These are phyloP conservation scores for Dendroctonus ponderosae DNA, from an alignment of 1,140 invertebrate genomes.

Conservation along the genomic window DNA sequence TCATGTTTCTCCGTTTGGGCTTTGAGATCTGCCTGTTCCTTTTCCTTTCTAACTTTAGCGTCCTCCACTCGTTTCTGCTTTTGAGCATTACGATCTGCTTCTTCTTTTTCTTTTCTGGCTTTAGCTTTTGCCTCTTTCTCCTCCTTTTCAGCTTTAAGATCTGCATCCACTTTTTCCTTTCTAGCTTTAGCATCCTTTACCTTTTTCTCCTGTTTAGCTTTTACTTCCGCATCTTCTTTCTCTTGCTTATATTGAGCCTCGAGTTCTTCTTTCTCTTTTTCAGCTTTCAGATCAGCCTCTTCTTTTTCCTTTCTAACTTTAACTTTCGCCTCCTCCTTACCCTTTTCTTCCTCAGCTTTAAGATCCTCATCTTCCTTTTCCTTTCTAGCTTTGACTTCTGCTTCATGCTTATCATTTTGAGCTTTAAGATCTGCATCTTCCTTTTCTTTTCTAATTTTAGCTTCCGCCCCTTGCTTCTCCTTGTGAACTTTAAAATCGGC, in stretches of 20 bases:
- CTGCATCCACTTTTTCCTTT: constrained; percentile 26
- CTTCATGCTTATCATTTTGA: constrained; percentile 10
- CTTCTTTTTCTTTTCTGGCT: constrained; percentile 25
- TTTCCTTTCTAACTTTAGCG: constrained; percentile 12
- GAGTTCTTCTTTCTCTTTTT: constrained; percentile 33
- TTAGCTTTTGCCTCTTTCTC: constrained; percentile 32
- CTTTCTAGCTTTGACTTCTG: constrained; percentile 13
- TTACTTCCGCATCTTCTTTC: constrained; percentile 14
- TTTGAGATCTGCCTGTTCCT: no score
- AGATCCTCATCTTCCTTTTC: constrained; percentile 8
- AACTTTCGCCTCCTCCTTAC: constrained; percentile 28
- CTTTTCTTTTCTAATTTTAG: constrained; percentile 1
- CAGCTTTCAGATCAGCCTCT: constrained; percentile 36
- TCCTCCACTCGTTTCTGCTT: constrained; percentile 35
- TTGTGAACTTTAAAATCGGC: constrained; percentile 20
- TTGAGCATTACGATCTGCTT: constrained; percentile 34
- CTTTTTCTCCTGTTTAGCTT: constrained; percentile 29
- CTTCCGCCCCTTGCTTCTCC: constrained; percentile 3
- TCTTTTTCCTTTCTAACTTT: constrained; percentile 39
- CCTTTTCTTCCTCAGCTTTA: constrained; percentile 28
- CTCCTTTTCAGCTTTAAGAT: constrained; percentile 30
- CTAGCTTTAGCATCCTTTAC: constrained; percentile 31
- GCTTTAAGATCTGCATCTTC: constrained; percentile 16
- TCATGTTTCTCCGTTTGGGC: constrained; percentile 16
- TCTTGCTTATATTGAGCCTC: constrained; percentile 34